Base-by-base conservation (phyloP, 1,140 invertebrate genomes). In the Drosophila teissieri region DNA sequence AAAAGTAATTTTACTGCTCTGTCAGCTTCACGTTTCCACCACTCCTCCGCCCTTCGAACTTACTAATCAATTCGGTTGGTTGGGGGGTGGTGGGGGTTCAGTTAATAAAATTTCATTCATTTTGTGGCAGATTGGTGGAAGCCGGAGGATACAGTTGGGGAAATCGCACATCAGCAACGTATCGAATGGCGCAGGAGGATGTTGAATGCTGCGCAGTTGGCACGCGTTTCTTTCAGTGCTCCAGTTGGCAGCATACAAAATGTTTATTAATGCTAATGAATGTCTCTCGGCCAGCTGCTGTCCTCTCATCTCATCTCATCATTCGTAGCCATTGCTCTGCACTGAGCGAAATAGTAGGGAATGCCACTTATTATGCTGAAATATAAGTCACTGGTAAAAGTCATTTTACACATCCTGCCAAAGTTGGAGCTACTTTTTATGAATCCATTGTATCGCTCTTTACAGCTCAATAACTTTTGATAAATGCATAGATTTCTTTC, bases 211-310 rank as follows among this genome's bases (percentile, higher is more conserved):
- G 8, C 2, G 4, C 3, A 22, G 11, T 12, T 22, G 10, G 2
- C 2, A 11, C 4, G 3, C 8, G 6, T 64, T 69, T 69, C 31
- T 56, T 65, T 39, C 64, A 70, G 52, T 69, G 52, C 27, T 37
- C 22, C 27, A 68, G 48, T 46, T 67, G 65, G 40, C 64, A 70
- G 76, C 68, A 65, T 79, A 79, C 54, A 58, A 64, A 82, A 77
- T 76, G 74, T 69, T 74, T 78, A 74, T 74, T 69, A 82, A 74
- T 83, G 79, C 68, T 83, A 82, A 82, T 78, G 57, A 74, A 70
- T 69, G 60, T 75, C 51, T 51, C 72, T 56, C 37, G 64, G 45
- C 60, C 64, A 68, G 64, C 45, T 68, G 64, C 46, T 68, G 64
- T 68, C 61, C 64, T 68, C 61, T 53, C 64, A 65, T 68, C 61